Percentiles rank a stretch among this genome's conserved stretches.
These are phyloP conservation scores for Cyphomyrus discorhynchus DNA, from an alignment of 2,113 vertebrate genomes.

Conservation along the genomic window DNA sequence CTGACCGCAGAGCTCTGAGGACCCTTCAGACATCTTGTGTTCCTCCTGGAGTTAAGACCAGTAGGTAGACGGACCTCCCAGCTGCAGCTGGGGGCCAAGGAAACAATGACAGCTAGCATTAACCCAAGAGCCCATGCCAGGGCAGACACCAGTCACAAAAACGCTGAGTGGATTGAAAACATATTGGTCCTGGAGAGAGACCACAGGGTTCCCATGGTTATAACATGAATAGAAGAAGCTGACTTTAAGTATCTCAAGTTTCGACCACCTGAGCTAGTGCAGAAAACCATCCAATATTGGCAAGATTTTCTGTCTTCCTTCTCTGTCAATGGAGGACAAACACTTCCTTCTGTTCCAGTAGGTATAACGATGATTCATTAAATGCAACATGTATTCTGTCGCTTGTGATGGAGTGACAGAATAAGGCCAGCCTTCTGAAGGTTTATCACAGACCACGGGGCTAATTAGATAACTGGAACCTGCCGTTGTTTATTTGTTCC, in stretches of 20 bases:
- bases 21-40: neutral
- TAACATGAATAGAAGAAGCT: neutral
- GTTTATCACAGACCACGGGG: neutral
- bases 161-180: neutral
- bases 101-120: neutral
- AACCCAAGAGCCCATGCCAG: neutral
- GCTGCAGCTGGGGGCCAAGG: neutral
- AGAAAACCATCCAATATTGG: neutral
- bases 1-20: neutral
- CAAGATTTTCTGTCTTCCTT: neutral
- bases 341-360: neutral
- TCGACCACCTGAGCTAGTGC: neutral
- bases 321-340: neutral
- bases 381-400: neutral
- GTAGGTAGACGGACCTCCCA: neutral
- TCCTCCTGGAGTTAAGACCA: neutral
- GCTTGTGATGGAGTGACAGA: neutral
- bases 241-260: neutral
- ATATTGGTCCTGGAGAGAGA: neutral
- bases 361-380: neutral
- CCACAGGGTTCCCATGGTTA: neutral
- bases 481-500: neutral
- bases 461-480: neutral
- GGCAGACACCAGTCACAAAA: neutral
- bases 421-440: neutral